These are phyloP conservation scores for Phyllotis vaccarum DNA, from an alignment of 2,797 vertebrate genomes.

Conservation along the genomic window DNA sequence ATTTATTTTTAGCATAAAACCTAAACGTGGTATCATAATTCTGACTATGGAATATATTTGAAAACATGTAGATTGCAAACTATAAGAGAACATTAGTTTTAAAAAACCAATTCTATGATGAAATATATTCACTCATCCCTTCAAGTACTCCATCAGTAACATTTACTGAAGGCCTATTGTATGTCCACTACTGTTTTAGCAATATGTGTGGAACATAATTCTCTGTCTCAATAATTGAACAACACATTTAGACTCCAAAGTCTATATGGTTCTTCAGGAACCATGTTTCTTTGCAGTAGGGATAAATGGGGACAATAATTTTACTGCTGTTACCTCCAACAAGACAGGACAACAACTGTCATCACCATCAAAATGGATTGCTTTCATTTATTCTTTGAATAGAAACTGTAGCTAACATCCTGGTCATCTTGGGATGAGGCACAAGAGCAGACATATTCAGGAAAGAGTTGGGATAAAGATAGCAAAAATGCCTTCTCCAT, in stretches of 20 bases:
- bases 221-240: background rate
- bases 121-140: conserved; percentile 29
- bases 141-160: background rate
- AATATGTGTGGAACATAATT: background rate
- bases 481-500: background rate
- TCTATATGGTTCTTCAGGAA: background rate
- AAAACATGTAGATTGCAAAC: background rate
- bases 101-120: background rate
- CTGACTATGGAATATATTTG: conserved; percentile 1
- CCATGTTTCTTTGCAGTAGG: background rate
- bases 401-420: background rate
- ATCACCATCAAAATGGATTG: background rate
- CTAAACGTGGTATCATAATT: background rate
- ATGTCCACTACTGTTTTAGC: background rate
- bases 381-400: background rate
- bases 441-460: background rate
- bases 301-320: background rate
- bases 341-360: background rate
- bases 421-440: background rate
- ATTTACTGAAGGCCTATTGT: background rate
- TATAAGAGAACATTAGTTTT: background rate
- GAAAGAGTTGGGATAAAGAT: background rate
- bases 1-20: conserved; percentile 56
- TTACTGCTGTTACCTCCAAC: background rate
- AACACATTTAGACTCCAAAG: background rate